Evolutionary conservation across 1,140 invertebrate species (phyloP), one percentile per base, ranked within the genome.

Genomic region (Drosophila guanche): DNA sequence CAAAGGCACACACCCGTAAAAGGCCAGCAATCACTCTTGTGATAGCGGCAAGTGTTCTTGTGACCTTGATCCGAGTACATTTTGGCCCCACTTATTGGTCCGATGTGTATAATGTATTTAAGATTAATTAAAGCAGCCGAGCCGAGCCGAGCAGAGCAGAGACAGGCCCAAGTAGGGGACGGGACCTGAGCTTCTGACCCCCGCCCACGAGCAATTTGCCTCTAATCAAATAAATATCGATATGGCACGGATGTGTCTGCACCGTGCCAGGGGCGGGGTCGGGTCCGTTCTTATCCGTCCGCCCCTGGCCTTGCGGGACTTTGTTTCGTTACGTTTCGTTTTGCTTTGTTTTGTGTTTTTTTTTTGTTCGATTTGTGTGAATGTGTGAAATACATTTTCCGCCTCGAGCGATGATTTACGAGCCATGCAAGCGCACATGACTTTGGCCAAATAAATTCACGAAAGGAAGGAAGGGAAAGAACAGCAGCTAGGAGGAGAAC

Each of bases 41-140:
- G 65, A 68, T 68, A 37, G 62, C 42, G 45, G 41, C 22, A 23
- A 67, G 55, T 23, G 27, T 43, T 45, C 23, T 42, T 50, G 46
- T 43, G 65, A 68, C 65, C 65, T 68, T 68, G 65, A 68, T 68
- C 65, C 63, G 65, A 68, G 43, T 45, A 68, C 62, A 68, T 55
- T 68, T 68, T 41, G 65, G 62, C 42, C 65, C 62, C 62, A 48
- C 65, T 68, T 62, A 58, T 73, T 69, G 57, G 59, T 56, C 42
- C 56, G 29, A 41, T 43, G 46, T 61, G 37, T 50, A 86, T 70
- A 60, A 57, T 75, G 46, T 80, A 71, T 81, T 67, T 71, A 22
- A 71, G 73, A 88, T 78, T 81, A 86, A 86, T 85, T 85, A 79
- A 81, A 80, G 63, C 66, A 77, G 77, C 33, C 56, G 73, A 41